Evolutionary conservation across 1,140 invertebrate species (phyloP), one percentile per base, ranked within the genome.

Genomic region (Muscidifurax raptorellus): DNA sequence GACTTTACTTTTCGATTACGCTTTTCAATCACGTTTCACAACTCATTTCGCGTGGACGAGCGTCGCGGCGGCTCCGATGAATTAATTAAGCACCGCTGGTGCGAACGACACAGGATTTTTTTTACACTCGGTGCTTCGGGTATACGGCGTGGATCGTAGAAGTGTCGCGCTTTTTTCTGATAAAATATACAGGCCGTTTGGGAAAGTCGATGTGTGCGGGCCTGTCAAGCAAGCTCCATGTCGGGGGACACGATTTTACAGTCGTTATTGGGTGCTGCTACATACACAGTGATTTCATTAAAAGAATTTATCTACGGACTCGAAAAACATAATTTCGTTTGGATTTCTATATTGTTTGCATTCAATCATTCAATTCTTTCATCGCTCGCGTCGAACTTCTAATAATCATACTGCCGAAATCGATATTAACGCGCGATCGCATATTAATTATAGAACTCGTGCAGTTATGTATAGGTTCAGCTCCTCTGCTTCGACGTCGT

Each of bases 1-100:
- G 30, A 85, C 79, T 82, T 82, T 85, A 78, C 84, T 85, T 85
- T 85, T 85, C 84, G 84, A 85, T 85, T 85, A 85, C 79, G 81
- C 80, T 83, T 59, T 28, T 86, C 79, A 83, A 86, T 86, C 85
- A 83, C 85, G 69, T 86, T 86, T 83, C 80, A 80, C 81, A 80
- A 83, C 80, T 83, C 80, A 83, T 85, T 85, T 81, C 78, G 78
- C 36, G 47, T 59, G 40, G 76, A 64, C 52, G 72, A 59, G 59
- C 25, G 25, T 9, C 72, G 64, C 40, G 67, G 52, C 52, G 52
- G 80, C 71, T 67, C 25, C 47, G n/a, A 79, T 85, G 74, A 81
- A 82, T 85, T 85, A 77, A 85, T 84, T 84, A 84, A 84, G 30
- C 28, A n/a, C 36, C 18, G 36, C 47, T 59, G 18, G 75, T 67